These are phyloP conservation scores for Nesogale talazaci DNA, from an alignment of 2,113 vertebrate genomes.

Conservation along the genomic window DNA sequence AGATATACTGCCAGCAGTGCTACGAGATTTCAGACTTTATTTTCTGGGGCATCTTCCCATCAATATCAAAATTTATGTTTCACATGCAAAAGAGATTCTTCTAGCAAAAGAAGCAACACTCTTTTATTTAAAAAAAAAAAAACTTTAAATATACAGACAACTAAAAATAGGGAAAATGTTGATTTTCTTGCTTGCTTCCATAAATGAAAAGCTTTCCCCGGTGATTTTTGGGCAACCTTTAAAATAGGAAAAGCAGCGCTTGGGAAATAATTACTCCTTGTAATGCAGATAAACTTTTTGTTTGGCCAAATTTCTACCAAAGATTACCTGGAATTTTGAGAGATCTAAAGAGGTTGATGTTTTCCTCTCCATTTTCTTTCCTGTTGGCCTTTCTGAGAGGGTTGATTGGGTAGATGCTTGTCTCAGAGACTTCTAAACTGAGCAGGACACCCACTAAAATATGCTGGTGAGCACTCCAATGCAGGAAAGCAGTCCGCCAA, in stretches of 20 bases:
- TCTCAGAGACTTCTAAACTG: background rate
- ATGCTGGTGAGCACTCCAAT: background rate
- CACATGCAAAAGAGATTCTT: conserved; percentile 80
- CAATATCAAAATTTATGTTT: conserved; percentile 84
- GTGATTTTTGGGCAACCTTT: conserved; percentile 39
- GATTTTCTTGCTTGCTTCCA: background rate
- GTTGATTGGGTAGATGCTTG: background rate
- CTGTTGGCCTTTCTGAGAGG: background rate
- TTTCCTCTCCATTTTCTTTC: conserved; percentile 27
- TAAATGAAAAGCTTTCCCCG: conserved; percentile 67
- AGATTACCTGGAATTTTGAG: background rate
- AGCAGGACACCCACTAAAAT: background rate
- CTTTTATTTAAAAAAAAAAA: conserved; percentile 49
- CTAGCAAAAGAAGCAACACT: conserved; percentile 63
- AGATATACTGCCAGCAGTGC: conserved; percentile 84
- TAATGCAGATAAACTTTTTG: conserved; percentile 33
- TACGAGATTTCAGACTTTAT: conserved; percentile 83
- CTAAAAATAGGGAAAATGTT: conserved; percentile 78
- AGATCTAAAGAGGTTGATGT: background rate
- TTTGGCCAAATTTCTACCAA: conserved; percentile 4
- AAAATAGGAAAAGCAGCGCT: background rate
- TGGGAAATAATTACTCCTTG: background rate
- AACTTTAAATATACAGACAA: conserved; percentile 74
- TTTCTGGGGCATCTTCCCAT: conserved; percentile 84
- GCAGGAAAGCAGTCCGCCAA: background rate